Evolutionary conservation across 1,140 invertebrate genomes (phyloP).

Genomic region (Brachionus sp.): DNA sequence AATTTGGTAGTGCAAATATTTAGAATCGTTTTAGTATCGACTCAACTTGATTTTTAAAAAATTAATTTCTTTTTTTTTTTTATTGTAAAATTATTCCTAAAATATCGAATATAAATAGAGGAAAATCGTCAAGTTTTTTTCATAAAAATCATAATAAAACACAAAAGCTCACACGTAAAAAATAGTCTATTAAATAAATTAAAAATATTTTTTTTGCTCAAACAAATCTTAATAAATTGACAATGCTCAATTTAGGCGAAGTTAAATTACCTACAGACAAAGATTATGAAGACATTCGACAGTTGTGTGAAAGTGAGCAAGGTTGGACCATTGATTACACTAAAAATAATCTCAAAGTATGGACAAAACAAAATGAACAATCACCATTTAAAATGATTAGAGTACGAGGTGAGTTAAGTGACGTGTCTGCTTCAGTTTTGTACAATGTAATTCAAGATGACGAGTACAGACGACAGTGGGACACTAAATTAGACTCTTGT

Average conservation of each 20-base stretch:
- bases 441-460: conserved; percentile 46
- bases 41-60: neutral
- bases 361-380: conserved; percentile 30
- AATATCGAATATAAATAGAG: neutral
- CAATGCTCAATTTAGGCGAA: conserved; percentile 36
- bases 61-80: neutral
- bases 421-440: conserved; percentile 14
- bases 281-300: neutral
- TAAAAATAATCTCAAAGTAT: conserved; percentile 8
- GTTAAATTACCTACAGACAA: conserved; percentile 22
- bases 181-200: neutral
- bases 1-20: conserved; percentile 6
- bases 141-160: neutral
- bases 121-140: neutral
- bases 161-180: neutral
- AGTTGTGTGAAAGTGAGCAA: neutral
- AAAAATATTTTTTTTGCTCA: neutral
- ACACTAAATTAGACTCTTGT: conserved; percentile 11
- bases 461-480: conserved; percentile 42
- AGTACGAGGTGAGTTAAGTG: conserved; percentile 9
- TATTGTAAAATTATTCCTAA: neutral
- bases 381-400: conserved; percentile 37
- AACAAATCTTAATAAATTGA: neutral
- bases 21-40: neutral
- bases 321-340: neutral